These are phyloP conservation scores for Oasisia sp. DNA, from an alignment of 2,888 invertebrate species.

Conservation along the genomic window DNA sequence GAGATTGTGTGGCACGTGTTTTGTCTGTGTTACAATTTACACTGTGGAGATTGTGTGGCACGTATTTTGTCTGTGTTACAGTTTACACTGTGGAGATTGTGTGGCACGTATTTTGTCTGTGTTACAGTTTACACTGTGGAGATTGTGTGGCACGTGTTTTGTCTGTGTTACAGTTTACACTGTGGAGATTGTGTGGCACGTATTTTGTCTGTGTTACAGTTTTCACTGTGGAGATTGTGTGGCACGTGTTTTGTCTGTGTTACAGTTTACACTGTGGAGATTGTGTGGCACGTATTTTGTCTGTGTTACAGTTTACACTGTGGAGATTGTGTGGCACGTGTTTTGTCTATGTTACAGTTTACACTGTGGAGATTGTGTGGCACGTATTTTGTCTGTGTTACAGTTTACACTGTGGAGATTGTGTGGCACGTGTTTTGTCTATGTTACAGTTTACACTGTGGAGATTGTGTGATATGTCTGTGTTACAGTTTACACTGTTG, in stretches of 20 bases:
- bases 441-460: slow-evolving; percentile 73
- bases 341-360: slow-evolving; percentile 68
- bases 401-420: slow-evolving; percentile 81
- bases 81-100: slow-evolving; percentile 82
- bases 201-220: slow-evolving; percentile 65
- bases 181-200: slow-evolving; percentile 73
- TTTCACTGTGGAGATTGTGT: slow-evolving; percentile 78
- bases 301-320: slow-evolving; percentile 72
- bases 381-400: slow-evolving; percentile 21
- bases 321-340: slow-evolving; percentile 73
- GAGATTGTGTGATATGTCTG: slow-evolving; percentile 71
- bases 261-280: slow-evolving; percentile 79
- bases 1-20: slow-evolving; percentile 71
- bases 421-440: slow-evolving; percentile 45
- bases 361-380: slow-evolving; percentile 76
- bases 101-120: background rate
- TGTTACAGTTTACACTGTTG: slow-evolving; percentile 75
- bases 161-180: slow-evolving; percentile 72
- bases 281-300: slow-evolving; percentile 59
- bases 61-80: slow-evolving; percentile 29
- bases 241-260: background rate
- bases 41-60: slow-evolving; percentile 74
- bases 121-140: slow-evolving; percentile 78
- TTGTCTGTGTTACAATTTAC: slow-evolving; percentile 71
- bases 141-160: slow-evolving; percentile 66